These are phyloP conservation scores for Muraenolepis orangiensis DNA, from an alignment of 2,797 vertebrate species.

Conservation along the genomic window DNA sequence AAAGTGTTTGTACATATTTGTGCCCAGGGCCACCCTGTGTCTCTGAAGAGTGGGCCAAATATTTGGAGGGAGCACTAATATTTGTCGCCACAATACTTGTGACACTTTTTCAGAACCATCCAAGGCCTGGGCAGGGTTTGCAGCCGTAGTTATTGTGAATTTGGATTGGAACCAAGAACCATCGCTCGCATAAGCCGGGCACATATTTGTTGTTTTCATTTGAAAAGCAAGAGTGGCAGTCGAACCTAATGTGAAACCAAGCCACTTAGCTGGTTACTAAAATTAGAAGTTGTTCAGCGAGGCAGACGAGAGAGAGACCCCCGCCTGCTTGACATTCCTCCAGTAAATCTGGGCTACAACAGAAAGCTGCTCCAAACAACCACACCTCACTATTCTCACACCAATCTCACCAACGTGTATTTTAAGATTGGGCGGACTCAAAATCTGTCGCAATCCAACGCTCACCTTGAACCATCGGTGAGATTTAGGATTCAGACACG, in stretches of 20 bases:
- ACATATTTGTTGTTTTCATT: too few species aligned
- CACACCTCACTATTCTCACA: background rate
- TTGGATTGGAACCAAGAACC: background rate
- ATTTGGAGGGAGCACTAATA: background rate
- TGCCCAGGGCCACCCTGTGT: background rate
- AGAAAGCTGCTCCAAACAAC: background rate
- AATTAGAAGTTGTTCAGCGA: background rate
- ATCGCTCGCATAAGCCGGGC: too few species aligned
- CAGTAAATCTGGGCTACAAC: background rate
- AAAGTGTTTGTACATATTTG: background rate
- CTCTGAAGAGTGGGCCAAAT: background rate
- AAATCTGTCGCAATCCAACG: background rate
- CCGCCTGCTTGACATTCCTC: background rate
- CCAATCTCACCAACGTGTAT: background rate
- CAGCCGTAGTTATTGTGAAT: background rate
- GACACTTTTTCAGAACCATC: background rate
- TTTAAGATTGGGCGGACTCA: background rate
- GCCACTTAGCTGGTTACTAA: background rate
- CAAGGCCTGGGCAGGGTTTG: background rate
- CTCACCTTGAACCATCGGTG: background rate
- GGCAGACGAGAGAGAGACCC: background rate
- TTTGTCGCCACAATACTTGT: background rate
- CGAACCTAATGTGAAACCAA: background rate
- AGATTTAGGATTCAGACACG: background rate
- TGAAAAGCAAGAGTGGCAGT: background rate